Base-by-base conservation (phyloP, 2,888 invertebrate genomes). In the Trachelus troglodyta region DNA sequence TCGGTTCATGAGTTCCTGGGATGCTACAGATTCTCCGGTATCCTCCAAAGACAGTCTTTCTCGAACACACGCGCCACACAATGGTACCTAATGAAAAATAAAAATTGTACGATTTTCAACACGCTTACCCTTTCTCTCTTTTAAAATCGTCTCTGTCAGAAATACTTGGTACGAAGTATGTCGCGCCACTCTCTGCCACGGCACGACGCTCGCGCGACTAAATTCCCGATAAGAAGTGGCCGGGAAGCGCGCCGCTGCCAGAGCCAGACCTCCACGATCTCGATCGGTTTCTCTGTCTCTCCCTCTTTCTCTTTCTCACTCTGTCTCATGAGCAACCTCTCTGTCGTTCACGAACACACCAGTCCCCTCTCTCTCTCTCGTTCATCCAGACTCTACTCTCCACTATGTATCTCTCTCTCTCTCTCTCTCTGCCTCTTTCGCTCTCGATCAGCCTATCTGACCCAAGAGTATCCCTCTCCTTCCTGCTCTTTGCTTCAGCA, bases 121-220 rank as follows among this genome's bases (percentile, higher is more conserved):
- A 15, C 6, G 37, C 2, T 6, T 15, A 1, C 4, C 15, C 15
- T 15, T 15, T 15, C 40, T 15, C 15, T 40, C 40, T 40, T 15
- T 40, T 40, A 40, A 40, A 40, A 40, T 40, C 40, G 40, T 40
- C 40, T 40, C 40, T 40, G 40, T 40, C 40, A 40, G 40, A 40
- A 40, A 40, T 40, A 40, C 40, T 40, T 15, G 40, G 40, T 40
- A 15, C 40, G 40, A 40, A 40, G 40, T 40, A 40, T 40, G 40
- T 40, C 40, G 40, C 40, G 40, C 40, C 40, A 40, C 40, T 40
- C 40, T 40, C 40, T 40, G 15, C 40, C 15, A 69, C 69, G 81
- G 80, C 81, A 80, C 82, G 83, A 83, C 80, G 79, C 79, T 81
- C 81, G 82, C 78, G 83, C 82, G 82, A 83, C 83, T 83, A 83